phyloP scores from a whole-genome alignment of 2,888 invertebrate species.

The Tetragonula carbonaria region DNA sequence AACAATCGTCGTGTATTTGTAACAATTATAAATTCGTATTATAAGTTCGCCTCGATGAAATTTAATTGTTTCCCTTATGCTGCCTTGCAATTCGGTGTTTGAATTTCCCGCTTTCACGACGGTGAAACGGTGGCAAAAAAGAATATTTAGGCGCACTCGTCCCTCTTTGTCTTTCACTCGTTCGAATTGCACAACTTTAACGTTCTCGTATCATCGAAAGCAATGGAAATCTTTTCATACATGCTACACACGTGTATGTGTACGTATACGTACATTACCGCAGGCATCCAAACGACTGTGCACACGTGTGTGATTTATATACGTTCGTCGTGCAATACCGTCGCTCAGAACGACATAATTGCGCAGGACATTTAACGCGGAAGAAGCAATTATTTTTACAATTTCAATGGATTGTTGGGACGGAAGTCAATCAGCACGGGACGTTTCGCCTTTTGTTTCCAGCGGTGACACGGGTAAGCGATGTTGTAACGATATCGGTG shows the following conservation, averaged over 20 bases:
- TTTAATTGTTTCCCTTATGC: neutral
- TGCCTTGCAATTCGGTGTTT: no score
- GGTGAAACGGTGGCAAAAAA: neutral
- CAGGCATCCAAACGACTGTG: neutral
- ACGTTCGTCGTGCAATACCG: neutral
- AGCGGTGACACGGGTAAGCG: neutral
- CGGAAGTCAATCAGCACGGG: conserved; percentile 28
- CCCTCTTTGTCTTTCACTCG: neutral
- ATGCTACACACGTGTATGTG: no score
- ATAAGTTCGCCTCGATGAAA: conserved; percentile 17
- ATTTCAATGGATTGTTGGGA: conserved; percentile 1
- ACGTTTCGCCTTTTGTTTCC: conserved; percentile 20
- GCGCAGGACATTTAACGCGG: conserved; percentile 11
- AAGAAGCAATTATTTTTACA: conserved; percentile 39
- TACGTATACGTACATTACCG: neutral
- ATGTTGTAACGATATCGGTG: conserved; percentile 33
- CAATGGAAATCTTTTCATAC: conserved; percentile 3
- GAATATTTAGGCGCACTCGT: neutral
- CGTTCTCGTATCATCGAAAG: neutral
- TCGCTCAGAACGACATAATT: conserved; percentile 7
- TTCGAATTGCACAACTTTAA: neutral
- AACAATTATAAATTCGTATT: conserved; percentile 38
- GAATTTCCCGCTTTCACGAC: neutral
- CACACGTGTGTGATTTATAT: neutral
- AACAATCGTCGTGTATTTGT: conserved; percentile 45